Base-by-base conservation (phyloP, 2,113 vertebrate species). In the Chloebia gouldiae region DNA sequence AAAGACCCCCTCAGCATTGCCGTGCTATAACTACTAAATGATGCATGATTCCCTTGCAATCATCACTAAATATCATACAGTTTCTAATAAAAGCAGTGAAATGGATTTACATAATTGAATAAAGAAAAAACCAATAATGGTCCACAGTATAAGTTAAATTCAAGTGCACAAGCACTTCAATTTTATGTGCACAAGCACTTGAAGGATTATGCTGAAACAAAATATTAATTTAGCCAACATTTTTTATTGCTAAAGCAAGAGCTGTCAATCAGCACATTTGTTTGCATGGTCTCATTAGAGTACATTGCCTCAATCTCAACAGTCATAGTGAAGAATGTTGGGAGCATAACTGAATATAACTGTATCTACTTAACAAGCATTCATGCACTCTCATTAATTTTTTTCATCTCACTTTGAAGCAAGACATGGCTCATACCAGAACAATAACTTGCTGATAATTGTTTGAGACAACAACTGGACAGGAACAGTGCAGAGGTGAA, bases 381-480 rank as follows among this genome's bases (percentile, higher is more conserved):
- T 97, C 94, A 97, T 92, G 84, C 88, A 83, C 63, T 50, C 96
- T 98, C 97, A 97, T 98, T 98, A 98, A 93, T 97, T 97, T 97
- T 97, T 96, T 97, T 97, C 95, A 97, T 96, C 88, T 97, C 89
- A 95, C 96, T 98, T 97, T 96, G 56, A 86, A 98, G 96, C 93
- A 97, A 96, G 97, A 97, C 97, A 98, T 90, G 84, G 90, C 49
- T 97, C 86, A 97, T 95, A 95, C 93, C 27, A 45, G 94, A 98
- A 97, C 95, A 97, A 97, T 95, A 97, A 97, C 96, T 97, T 76
- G 77, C 95, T 93, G 92, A 93, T 98, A 98, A 98, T 97, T 98
- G 96, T 96, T 97, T 84, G 12, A 98, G 97, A 98, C 98, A 98
- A 98, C 97, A 98, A 95, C 96, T 97, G 97, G 97, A 97, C 96